Evolutionary conservation across 2,888 invertebrate species (phyloP).

Genomic region (Melanostoma scalare): DNA sequence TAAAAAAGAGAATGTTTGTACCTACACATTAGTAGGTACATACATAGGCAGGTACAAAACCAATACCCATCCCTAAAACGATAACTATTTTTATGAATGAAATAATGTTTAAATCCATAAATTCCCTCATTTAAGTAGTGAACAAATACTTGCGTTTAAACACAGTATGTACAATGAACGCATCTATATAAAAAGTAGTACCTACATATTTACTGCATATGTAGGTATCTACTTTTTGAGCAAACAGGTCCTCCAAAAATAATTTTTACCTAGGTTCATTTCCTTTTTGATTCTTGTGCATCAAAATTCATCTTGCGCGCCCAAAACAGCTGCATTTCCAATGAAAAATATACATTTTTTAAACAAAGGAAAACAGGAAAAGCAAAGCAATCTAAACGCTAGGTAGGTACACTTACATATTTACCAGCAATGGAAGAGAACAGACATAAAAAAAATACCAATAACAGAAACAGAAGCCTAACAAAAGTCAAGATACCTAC

Average conservation of each 20-base stretch:
- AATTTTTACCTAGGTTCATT: constrained; percentile 14
- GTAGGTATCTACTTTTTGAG: constrained; percentile 22
- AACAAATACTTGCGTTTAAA: constrained; percentile 25
- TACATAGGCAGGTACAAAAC: no score
- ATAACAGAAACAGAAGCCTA: constrained; percentile 73
- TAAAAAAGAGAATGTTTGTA: not conserved
- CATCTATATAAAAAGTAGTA: no score
- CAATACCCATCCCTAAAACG: constrained; percentile 27
- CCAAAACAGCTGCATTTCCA: constrained; percentile 54
- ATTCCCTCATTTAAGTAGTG: constrained; percentile 42
- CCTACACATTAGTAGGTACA: no score
- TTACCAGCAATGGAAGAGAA: not conserved
- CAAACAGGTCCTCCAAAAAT: constrained; percentile 58
- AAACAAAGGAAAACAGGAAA: constrained; percentile 67
- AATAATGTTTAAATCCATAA: constrained; percentile 21
- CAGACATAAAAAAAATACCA: constrained; percentile 1
- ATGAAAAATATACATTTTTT: constrained; percentile 51
- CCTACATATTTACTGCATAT: not conserved
- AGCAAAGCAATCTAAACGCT: constrained; percentile 50
- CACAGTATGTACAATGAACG: no score
- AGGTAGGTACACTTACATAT: constrained; percentile 3
- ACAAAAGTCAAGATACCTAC: constrained; percentile 43
- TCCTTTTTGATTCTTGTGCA: not conserved
- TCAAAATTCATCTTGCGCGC: constrained; percentile 9
- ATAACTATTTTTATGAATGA: constrained; percentile 66